A percentile compares a stretch with the other conserved stretches of the same genome.
Evolutionary conservation across 2,888 invertebrate species (phyloP).

Genomic region (Urechis unicinctus): DNA sequence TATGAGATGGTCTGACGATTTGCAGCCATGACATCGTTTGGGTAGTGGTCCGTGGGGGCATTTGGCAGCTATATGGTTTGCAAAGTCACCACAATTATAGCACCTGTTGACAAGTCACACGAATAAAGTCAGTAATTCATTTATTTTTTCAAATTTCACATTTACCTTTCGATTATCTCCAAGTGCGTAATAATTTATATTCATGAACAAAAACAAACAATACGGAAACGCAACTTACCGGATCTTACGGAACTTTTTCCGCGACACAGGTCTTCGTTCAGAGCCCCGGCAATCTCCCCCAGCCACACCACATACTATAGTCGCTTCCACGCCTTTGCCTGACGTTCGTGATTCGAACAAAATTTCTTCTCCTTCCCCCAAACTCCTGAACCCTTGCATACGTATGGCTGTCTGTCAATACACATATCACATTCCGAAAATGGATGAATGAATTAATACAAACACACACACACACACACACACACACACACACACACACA

Average conservation of each 20-base stretch:
- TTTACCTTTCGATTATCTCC: neutral
- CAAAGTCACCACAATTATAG: slow-evolving; percentile 88
- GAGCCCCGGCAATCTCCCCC: slow-evolving; percentile 76
- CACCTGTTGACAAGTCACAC: slow-evolving; percentile 58
- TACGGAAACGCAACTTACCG: slow-evolving; percentile 56
- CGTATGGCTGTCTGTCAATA: slow-evolving; percentile 76
- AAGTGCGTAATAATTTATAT: too few relatives aligned
- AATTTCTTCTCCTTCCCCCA: slow-evolving; percentile 81
- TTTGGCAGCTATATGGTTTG: slow-evolving; percentile 85
- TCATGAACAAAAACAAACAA: neutral
- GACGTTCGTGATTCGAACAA: slow-evolving; percentile 81
- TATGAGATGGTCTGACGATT: slow-evolving; percentile 79
- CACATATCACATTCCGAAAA: too few relatives aligned
- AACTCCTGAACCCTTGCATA: slow-evolving; percentile 81
- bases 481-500: neutral
- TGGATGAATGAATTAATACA: too few relatives aligned
- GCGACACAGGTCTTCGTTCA: slow-evolving; percentile 70
- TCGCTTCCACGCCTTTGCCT: slow-evolving; percentile 80
- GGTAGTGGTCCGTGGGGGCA: slow-evolving; percentile 82
- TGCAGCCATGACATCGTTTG: slow-evolving; percentile 85
- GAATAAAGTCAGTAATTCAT: neutral
- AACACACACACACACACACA: too few relatives aligned
- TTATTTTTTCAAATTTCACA: too few relatives aligned
- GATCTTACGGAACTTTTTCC: slow-evolving; percentile 78
- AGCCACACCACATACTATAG: slow-evolving; percentile 72